These are phyloP conservation scores for Lycaena phlaeas DNA, from an alignment of 2,888 invertebrate species.

Conservation along the genomic window DNA sequence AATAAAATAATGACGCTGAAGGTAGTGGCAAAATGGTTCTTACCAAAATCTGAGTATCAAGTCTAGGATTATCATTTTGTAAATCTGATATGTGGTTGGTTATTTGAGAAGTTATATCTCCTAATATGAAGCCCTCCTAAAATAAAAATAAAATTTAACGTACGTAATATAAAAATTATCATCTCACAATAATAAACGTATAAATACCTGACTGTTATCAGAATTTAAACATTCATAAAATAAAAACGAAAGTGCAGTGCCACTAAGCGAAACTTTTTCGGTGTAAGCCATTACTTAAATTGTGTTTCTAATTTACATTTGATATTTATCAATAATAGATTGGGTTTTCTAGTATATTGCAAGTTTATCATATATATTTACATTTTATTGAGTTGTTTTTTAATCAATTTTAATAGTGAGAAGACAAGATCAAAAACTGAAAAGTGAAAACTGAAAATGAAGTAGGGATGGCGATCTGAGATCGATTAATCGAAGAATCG, in stretches of 20 bases:
- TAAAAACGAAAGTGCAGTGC: constrained; percentile 77
- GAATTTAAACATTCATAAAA: constrained; percentile 78
- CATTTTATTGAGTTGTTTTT: neutral
- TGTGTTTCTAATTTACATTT: constrained; percentile 3
- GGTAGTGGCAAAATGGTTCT: constrained; percentile 75
- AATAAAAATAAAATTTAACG: constrained; percentile 18
- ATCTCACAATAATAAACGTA: constrained; percentile 12
- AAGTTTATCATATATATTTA: neutral
- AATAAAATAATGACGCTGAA: constrained; percentile 69
- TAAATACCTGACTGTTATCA: constrained; percentile 71
- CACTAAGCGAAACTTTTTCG: constrained; percentile 69
- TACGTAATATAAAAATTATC: neutral
- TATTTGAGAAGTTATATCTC: constrained; percentile 75
- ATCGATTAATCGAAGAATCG: no score
- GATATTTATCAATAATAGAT: neutral
- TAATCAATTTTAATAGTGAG: neutral
- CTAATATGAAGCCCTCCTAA: constrained; percentile 77
- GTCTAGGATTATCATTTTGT: constrained; percentile 74
- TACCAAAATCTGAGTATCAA: constrained; percentile 75
- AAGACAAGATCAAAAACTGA: neutral
- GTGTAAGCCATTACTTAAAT: constrained; percentile 47
- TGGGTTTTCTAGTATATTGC: neutral
- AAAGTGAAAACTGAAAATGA: neutral
- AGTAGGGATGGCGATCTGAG: no score
- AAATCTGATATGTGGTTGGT: constrained; percentile 80